Evolutionary conservation across 2,888 invertebrate genomes (phyloP).

Genomic region (Drosophila trichaetosa): DNA sequence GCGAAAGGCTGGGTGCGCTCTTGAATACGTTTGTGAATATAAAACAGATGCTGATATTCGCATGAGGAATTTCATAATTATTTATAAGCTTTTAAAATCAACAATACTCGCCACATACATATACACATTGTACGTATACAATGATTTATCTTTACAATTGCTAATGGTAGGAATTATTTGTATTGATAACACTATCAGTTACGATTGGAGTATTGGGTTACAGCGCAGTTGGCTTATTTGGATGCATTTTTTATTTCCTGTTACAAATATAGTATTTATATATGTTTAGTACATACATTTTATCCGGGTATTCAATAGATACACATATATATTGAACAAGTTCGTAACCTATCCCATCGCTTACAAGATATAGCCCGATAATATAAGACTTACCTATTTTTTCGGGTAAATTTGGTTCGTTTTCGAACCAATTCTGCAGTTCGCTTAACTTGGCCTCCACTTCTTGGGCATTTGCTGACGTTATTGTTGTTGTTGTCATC

Average conservation of each 20-base stretch:
- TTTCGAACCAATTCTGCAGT: constrained; percentile 71
- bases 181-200: constrained; percentile 45
- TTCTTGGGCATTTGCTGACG: constrained; percentile 17
- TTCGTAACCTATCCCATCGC: constrained; percentile 31
- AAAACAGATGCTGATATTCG: constrained; percentile 18
- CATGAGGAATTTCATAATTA: constrained; percentile 5
- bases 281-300: neutral
- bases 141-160: constrained; percentile 43
- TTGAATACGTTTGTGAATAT: neutral
- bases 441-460: constrained; percentile 56
- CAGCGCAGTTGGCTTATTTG: constrained; percentile 7
- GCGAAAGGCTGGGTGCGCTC: neutral
- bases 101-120: neutral
- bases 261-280: neutral
- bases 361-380: neutral
- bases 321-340: neutral
- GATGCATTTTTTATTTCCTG: neutral
- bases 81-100: neutral
- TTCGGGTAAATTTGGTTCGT: constrained; percentile 71
- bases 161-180: constrained; percentile 1
- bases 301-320: neutral
- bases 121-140: neutral
- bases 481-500: constrained; percentile 11
- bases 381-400: constrained; percentile 68
- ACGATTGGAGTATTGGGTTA: neutral